Base-by-base conservation (phyloP, 2,888 invertebrate species). In the Cephonodes hylas region DNA sequence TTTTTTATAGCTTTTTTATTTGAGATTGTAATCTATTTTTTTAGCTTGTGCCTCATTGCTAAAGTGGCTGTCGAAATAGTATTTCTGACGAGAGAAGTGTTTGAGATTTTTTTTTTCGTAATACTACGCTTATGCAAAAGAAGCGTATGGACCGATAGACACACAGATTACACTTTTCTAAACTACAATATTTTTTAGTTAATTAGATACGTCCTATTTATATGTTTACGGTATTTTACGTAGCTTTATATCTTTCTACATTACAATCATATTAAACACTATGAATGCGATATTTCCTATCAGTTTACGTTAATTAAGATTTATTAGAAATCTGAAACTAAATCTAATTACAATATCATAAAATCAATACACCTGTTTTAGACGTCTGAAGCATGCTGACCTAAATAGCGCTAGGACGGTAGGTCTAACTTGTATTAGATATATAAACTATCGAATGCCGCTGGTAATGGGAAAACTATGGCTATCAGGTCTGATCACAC, bases 401-500 rank as follows among this genome's bases (percentile, higher is more conserved):
- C 57, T 42, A 22, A 58, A 58, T 58, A 58, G 57, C 38, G 23
- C 23, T 20, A 58, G 20, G 38, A 18, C 57, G 57, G 38, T n/a
- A n/a, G 38, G 22, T n/a, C 57, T 23, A 23, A 58, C 38, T 58
- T 44, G 25, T 58, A 42, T 25, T 42, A 58, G 42, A 53, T 53
- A 10, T 42, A 57, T 6, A 38, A 60, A 48, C 60, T 42, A 23
- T 1, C 27, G 20, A 18, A 15, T 38, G 48, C 42, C 25, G 48
- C 22, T 25, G 25, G 13, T 53, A 42, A 18, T 60, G 38, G 25
- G 42, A 48, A 38, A 53, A 60, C 48, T 48, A 34, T 31, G 46
- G 13, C 2, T 20, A 53, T 15, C 34, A 25, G 20, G 20, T n/a
- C 13, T 34, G 20, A 18, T 57, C 65, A 67, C 66, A 67, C 66